Base-by-base conservation (phyloP, 2,888 invertebrate genomes). In the Andrena haemorrhoa region DNA sequence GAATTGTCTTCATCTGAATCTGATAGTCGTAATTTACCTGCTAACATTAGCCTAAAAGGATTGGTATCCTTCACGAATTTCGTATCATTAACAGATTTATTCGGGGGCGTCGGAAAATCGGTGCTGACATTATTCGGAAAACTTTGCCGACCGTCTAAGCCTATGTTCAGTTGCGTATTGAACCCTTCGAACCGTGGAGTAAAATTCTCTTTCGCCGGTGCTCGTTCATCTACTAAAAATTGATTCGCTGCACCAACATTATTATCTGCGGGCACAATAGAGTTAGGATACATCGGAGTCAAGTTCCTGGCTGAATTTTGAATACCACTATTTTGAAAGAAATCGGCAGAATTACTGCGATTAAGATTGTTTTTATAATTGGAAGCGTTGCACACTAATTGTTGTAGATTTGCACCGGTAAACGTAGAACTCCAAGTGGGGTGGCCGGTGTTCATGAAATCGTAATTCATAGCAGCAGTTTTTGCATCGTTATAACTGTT, bases 41-140 rank as follows among this genome's bases (percentile, higher is more conserved):
- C 26, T 53, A 81, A 26, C 20, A 51, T 56, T 65, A 33, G 41
- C 31, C 31, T 83, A 20, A 87, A 87, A 1, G 87, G 87, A 80
- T 87, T 87, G 12, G 87, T 87, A 26, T 87, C 85, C 33, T 79
- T 83, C 2, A 72, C 51, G 29, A 12, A 7, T 7, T 2, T 23
- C 1, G 26, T 20, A 0, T 16, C 29, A 16, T 53, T 53, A 20
- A 6, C 2, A 51, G 58, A 16, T 12, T 51, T 53, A 31, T 68
- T 33, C 8, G 16, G 12, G 20, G 58, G 0, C 23, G 0, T 31
- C 7, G 23, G 16, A 3, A n/a, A 6, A 23, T 31, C 4, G 5
- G 2, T 53, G 26, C 7, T 56, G 10, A 1, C 12, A 26, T 51
- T 5, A 20, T 65, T 78, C 31, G 2, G 2, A 49, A 58, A 49